Evolutionary conservation across 2,888 invertebrate species (phyloP).

Genomic region (Sphinx pinastri): DNA sequence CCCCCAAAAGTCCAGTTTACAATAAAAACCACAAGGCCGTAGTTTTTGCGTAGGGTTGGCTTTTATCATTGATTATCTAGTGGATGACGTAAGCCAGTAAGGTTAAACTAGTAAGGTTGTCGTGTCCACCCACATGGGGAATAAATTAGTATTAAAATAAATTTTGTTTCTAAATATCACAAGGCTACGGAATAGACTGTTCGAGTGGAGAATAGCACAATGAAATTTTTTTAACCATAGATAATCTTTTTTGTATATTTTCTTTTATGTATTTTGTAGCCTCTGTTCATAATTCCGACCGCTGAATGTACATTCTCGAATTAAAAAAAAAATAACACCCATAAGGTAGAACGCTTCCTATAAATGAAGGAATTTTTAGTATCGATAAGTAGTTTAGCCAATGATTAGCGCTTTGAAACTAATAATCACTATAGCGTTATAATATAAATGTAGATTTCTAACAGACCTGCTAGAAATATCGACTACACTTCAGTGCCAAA

Average conservation of each 20-base stretch:
- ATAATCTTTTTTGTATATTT: neutral
- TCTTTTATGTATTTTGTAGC: too few species aligned
- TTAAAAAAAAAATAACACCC: too few species aligned
- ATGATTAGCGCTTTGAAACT: too few species aligned
- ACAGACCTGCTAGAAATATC: neutral
- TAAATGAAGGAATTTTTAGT: too few species aligned
- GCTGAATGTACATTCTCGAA: too few species aligned
- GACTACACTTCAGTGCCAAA: neutral
- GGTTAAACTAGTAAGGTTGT: constrained; percentile 19
- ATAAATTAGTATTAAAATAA: constrained; percentile 6
- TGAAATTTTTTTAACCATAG: neutral
- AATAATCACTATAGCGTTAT: too few species aligned
- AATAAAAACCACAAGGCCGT: neutral
- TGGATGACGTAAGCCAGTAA: constrained; percentile 35
- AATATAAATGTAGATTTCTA: too few species aligned
- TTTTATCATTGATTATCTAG: constrained; percentile 28
- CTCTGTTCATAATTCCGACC: too few species aligned
- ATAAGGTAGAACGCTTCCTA: too few species aligned
- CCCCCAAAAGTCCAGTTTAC: too few species aligned
- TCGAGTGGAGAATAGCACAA: neutral
- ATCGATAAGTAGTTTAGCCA: too few species aligned
- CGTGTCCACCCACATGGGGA: constrained; percentile 20
- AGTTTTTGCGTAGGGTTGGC: constrained; percentile 25
- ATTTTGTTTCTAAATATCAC: constrained; percentile 5
- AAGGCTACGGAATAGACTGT: neutral